Evolutionary conservation across 2,113 vertebrate genomes (phyloP).

Genomic region (Cettia cetti): DNA sequence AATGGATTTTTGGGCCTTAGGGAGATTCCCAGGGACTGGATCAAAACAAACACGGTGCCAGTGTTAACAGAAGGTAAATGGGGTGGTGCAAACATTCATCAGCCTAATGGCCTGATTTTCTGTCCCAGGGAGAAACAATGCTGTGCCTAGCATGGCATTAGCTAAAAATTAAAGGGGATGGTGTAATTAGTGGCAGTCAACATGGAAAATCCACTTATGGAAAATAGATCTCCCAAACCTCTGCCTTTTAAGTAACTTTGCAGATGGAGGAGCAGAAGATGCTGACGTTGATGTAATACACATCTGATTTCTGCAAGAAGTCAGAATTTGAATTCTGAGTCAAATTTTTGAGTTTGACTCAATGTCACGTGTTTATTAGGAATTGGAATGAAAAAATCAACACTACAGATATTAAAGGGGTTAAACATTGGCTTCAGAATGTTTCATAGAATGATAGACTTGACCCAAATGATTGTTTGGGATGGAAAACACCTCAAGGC

Average conservation of each 20-base stretch:
- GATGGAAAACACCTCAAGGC: not conserved
- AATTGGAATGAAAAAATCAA: not conserved
- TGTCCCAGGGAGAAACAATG: not conserved
- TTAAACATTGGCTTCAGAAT: not conserved
- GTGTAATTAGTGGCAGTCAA: conserved; percentile 27
- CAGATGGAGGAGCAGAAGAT: conserved; percentile 37
- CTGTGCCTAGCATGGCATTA: not conserved
- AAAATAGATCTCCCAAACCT: not conserved
- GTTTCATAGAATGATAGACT: not conserved
- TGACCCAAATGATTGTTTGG: not conserved
- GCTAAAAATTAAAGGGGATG: not conserved
- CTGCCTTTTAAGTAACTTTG: conserved; percentile 2
- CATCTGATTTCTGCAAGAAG: not conserved
- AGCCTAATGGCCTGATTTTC: not conserved
- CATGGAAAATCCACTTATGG: conserved; percentile 29
- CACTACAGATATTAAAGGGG: not conserved
- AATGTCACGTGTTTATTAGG: not conserved
- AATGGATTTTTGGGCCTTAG: not conserved
- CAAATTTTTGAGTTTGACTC: not conserved
- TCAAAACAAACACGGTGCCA: not conserved
- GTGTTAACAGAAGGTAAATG: not conserved
- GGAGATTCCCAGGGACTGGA: not conserved
- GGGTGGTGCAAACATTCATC: not conserved
- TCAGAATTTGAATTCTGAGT: not conserved
- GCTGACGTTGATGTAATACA: conserved; percentile 1